These are phyloP conservation scores for Cantharis rufa DNA, from an alignment of 2,888 invertebrate species.

Conservation along the genomic window DNA sequence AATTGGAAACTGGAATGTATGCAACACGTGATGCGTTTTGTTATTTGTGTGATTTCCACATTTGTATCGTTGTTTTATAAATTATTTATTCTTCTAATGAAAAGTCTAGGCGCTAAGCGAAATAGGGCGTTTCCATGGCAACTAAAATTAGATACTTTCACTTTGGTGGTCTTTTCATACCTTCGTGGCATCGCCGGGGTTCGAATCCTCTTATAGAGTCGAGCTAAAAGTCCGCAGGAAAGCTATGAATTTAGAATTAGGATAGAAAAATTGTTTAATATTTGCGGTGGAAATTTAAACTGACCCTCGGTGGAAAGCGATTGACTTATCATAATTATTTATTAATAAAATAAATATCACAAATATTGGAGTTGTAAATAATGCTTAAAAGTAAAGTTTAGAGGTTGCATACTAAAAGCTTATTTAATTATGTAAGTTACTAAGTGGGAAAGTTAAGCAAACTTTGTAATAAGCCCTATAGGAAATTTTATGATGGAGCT, in stretches of 20 bases:
- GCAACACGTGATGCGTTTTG: too few relatives aligned
- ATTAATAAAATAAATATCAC: not conserved
- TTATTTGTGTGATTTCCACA: not conserved
- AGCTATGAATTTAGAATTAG: not conserved
- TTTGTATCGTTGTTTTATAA: not conserved
- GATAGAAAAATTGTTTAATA: not conserved
- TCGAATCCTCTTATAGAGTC: not conserved
- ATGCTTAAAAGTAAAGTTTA: slow-evolving; percentile 18
- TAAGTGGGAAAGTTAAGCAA: slow-evolving; percentile 25
- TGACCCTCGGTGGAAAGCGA: not conserved
- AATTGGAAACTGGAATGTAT: too few relatives aligned
- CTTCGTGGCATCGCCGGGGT: not conserved
- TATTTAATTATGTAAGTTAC: slow-evolving; percentile 29
- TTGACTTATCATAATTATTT: not conserved
- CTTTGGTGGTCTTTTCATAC: not conserved
- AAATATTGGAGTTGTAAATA: slow-evolving; percentile 23
- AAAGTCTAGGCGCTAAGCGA: not conserved
- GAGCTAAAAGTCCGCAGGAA: slow-evolving; percentile 2
- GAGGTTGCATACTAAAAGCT: slow-evolving; percentile 28
- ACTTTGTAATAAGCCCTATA: slow-evolving; percentile 28
- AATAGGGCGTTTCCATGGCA: not conserved
- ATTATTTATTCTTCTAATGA: not conserved
- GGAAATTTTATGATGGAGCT: slow-evolving; percentile 23
- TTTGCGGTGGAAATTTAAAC: not conserved
- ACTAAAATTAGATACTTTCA: not conserved